Evolutionary conservation across 2,797 vertebrate species (phyloP).

Genomic region (Esox lucius): DNA sequence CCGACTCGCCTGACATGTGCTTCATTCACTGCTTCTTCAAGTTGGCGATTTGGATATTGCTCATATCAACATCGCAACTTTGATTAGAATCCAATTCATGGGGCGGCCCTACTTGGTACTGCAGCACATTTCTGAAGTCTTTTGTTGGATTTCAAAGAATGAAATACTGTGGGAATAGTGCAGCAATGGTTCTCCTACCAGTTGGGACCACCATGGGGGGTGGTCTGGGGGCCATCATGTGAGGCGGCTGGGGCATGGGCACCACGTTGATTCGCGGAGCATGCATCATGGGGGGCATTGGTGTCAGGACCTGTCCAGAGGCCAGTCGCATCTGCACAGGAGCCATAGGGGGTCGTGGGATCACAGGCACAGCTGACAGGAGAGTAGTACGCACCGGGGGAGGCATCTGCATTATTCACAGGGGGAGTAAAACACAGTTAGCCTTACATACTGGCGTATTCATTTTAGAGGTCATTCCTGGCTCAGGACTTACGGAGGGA

Average conservation of each 20-base stretch:
- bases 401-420: slow-evolving; percentile 73
- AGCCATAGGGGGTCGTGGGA: slow-evolving; percentile 88
- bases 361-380: slow-evolving; percentile 90
- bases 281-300: slow-evolving; percentile 93
- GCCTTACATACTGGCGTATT: not conserved
- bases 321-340: slow-evolving; percentile 86
- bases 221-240: slow-evolving; percentile 91
- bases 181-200: slow-evolving; percentile 69
- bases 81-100: no score
- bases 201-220: slow-evolving; percentile 96
- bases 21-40: no score
- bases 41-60: no score
- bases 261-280: slow-evolving; percentile 93
- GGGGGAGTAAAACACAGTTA: not conserved
- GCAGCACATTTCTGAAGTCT: not conserved
- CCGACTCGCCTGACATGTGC: no score
- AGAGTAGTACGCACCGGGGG: slow-evolving; percentile 91
- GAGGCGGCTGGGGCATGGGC: slow-evolving; percentile 89
- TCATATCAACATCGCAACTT: no score
- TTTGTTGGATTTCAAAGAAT: not conserved
- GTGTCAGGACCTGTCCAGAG: slow-evolving; percentile 86
- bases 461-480: not conserved
- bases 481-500: slow-evolving; percentile 17
- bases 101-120: no score
- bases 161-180: not conserved